These are phyloP conservation scores for Spinibarbus caldwelli DNA, from an alignment of 2,797 vertebrate species.

Conservation along the genomic window DNA sequence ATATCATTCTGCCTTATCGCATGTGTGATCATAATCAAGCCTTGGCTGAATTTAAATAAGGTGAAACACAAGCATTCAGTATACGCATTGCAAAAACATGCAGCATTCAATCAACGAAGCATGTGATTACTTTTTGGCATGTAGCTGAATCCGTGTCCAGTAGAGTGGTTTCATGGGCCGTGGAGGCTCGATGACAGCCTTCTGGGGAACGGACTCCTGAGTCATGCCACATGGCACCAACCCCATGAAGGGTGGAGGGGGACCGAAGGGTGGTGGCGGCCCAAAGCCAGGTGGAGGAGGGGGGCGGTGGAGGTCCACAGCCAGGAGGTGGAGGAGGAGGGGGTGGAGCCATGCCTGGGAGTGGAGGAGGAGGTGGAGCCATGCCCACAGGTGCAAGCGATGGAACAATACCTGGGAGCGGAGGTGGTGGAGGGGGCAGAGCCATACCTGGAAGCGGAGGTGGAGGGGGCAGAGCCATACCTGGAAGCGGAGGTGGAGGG, in stretches of 20 bases:
- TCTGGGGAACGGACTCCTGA: slow-evolving; percentile 85
- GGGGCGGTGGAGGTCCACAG: slow-evolving; percentile 57
- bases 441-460: slow-evolving; percentile 36
- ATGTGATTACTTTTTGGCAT: slow-evolving; percentile 89
- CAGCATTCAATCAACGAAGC: slow-evolving; percentile 20
- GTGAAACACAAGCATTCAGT: slow-evolving; percentile 28
- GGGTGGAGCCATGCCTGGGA: slow-evolving; percentile 45
- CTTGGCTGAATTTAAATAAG: slow-evolving; percentile 31
- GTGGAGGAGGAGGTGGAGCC: too few relatives aligned
- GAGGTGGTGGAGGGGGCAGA: slow-evolving; percentile 43
- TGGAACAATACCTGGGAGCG: slow-evolving; percentile 61
- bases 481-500: slow-evolving; percentile 39
- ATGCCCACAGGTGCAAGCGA: too few relatives aligned
- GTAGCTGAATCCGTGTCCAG: slow-evolving; percentile 97
- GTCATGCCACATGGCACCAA: slow-evolving; percentile 80
- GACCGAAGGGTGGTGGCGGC: slow-evolving; percentile 69
- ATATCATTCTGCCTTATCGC: background rate
- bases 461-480: slow-evolving; percentile 49
- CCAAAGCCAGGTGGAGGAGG: slow-evolving; percentile 57
- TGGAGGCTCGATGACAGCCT: slow-evolving; percentile 89
- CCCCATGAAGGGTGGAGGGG: slow-evolving; percentile 82
- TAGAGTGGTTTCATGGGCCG: slow-evolving; percentile 98
- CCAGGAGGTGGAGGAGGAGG: slow-evolving; percentile 58
- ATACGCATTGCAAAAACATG: slow-evolving; percentile 23
- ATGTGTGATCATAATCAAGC: slow-evolving; percentile 35